Conservation (phyloP, 2,888 invertebrate genomes). For the Phaonia tiefii region DNA sequence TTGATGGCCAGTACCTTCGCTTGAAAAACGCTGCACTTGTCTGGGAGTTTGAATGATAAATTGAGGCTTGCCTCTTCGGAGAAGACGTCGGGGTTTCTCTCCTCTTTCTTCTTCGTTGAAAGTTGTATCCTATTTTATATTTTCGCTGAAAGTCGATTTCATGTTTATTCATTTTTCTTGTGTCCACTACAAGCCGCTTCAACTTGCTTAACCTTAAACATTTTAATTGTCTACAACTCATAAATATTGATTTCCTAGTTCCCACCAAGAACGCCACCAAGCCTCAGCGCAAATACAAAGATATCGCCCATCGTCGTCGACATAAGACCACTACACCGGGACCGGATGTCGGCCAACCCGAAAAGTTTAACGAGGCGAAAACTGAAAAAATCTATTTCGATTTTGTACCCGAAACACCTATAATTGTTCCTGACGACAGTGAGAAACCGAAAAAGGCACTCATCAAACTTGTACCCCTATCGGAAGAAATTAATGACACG, state of each 20-base stretch:
- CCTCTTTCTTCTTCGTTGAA: too few species aligned
- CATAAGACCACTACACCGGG: constrained; percentile 61
- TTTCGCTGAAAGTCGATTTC: too few species aligned
- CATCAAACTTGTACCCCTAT: constrained; percentile 50
- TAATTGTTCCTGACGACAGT: constrained; percentile 68
- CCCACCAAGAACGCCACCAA: constrained; percentile 55
- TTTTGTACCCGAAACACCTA: constrained; percentile 73
- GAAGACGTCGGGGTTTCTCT: too few species aligned
- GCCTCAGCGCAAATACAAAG: constrained; percentile 69
- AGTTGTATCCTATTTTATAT: too few species aligned
- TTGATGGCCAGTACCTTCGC: too few species aligned
- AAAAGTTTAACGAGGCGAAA: constrained; percentile 57
- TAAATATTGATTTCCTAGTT: constrained; percentile 27
- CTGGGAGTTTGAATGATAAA: too few species aligned
- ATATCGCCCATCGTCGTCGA: constrained; percentile 70
- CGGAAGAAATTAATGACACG: constrained; percentile 43
- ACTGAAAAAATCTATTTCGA: constrained; percentile 76
- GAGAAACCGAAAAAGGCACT: constrained; percentile 36
- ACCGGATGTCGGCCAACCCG: constrained; percentile 62
- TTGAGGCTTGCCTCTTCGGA: too few species aligned
- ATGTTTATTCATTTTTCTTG: too few species aligned
- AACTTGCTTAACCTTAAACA: constrained; percentile 36
- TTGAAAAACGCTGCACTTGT: too few species aligned
- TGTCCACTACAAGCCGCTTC: too few species aligned
- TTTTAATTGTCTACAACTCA: neutral